phyloP scores from a whole-genome alignment of 2,797 vertebrate species.

The Picus viridis region DNA sequence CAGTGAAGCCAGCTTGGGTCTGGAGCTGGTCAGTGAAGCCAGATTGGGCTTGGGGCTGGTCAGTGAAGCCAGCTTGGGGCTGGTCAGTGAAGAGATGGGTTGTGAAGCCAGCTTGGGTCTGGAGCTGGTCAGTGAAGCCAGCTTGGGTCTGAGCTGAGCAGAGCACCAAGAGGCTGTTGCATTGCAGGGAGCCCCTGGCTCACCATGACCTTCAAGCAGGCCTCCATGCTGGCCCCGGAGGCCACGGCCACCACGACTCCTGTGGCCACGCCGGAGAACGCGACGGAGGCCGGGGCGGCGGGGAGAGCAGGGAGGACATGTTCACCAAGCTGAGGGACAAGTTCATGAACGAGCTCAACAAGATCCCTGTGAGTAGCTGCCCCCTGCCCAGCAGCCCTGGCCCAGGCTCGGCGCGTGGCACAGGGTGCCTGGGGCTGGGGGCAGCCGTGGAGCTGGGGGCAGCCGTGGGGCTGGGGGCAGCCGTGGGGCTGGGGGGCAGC shows the following conservation, averaged over 20 bases:
- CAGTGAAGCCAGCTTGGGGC: background rate
- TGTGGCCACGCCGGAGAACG: slow-evolving; percentile 82
- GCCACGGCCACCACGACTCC: slow-evolving; percentile 56
- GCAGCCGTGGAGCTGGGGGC: no score
- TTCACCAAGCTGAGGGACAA: slow-evolving; percentile 91
- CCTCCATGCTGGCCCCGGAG: slow-evolving; percentile 74
- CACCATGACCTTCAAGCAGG: slow-evolving; percentile 75
- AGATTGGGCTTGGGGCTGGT: background rate
- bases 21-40: background rate
- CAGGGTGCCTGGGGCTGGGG: no score
- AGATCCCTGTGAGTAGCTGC: slow-evolving; percentile 89
- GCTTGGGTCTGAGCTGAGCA: background rate
- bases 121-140: background rate
- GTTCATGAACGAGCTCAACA: slow-evolving; percentile 94
- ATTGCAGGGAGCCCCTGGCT: slow-evolving; percentile 29
- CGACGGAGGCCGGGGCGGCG: slow-evolving; percentile 82
- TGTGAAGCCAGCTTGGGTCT: background rate
- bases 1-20: no score
- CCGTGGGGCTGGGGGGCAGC: no score
- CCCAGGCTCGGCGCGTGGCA: background rate
- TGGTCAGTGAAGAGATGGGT: background rate
- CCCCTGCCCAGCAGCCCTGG: background rate
- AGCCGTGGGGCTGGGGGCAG: no score
- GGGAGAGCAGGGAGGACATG: slow-evolving; percentile 86
- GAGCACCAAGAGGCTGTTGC: rapidly evolving